Evolutionary conservation across 2,113 vertebrate genomes (phyloP), one percentile per base, ranked within the genome.

Genomic region (Origma solitaria): DNA sequence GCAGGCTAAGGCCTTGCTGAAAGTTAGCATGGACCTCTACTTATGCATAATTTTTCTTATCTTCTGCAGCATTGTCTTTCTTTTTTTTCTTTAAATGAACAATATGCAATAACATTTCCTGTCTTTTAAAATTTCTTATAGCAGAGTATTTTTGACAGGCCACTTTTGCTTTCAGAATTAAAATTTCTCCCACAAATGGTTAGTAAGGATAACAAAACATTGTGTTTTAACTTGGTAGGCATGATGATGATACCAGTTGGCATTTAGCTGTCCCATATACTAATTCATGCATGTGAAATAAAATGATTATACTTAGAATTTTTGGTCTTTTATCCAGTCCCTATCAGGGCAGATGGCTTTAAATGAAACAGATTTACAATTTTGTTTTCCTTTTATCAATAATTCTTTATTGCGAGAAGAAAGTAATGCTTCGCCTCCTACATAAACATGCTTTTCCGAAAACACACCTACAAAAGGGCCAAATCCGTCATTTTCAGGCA

Each of bases 251-350:
- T 95, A 94, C 65, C 71, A 53, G 56, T 1, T 97, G 95, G 73
- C 93, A 90, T 91, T 92, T 91, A 72, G 60, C 81, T 96, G 91
- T 91, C 93, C 93, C 86, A 92, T 87, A 90, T 96, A 94, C 49
- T 95, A 92, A 66, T 94, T 91, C 95, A 95, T 95, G 84, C 89
- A 92, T 95, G 91, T 87, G 94, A 85, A 96, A 87, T 33, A 82
- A 87, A 96, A 92, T 72, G 0, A 91, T 94, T 87, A 77, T 65
- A 80, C 45, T 91, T 87, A 35, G 4, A 82, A 24, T 60, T 90
- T 89, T 82, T 91, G 14, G 57, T 86, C 51, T 92, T 94, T 84
- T 84, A 88, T 69, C 53, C 7, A 65, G 33, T 71, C 61, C 9
- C 19, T 83, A 83, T 85, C 33, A 86, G 30, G 30, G 37, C 72